Evolutionary conservation across 2,113 vertebrate genomes (phyloP), one percentile per base, ranked within the genome.

Genomic region (Syngnathus floridae): DNA sequence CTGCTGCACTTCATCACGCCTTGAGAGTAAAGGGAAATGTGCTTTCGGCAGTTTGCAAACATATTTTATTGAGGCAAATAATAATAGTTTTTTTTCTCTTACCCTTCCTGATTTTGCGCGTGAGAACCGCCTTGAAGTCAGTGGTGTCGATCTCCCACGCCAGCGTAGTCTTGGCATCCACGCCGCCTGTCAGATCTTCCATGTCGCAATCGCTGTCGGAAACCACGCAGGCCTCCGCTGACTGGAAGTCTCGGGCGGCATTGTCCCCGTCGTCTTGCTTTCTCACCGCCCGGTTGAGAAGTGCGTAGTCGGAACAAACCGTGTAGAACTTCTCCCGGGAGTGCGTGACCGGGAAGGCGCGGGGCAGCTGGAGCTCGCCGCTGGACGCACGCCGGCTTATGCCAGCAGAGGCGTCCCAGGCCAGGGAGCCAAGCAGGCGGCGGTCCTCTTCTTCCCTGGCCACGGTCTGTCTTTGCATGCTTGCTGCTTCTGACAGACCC

Each of bases 141-240:
- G 93, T 91, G 37, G 95, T 99, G 80, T 99, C 97, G 0, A 99
- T 98, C 84, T 99, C 97, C 97, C 97, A 99, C 3, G 96, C 95
- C 21, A 99, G 80, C 21, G 95, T 90, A 35, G 93, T 91, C 70
- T 94, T 95, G 13, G 84, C 82, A 66, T 91, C 52, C 22, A 22
- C 86, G 64, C 83, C 87, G 2, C 71, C 85, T 60, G 93, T 79
- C 82, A 93, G 84, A 49, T 87, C 87, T 57, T 93, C 92, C 91
- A 95, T 87, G 77, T 91, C 89, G 75, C 87, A 83, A 76, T 93
- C 94, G 68, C 91, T 91, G 3, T 90, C 87, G 54, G 91, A 88
- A 61, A 90, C 91, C 55, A 88, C 79, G 12, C 88, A 90, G 3
- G 75, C 88, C 10, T 31, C 35, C 5, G 90, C 54, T 9, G 89